Percentiles rank a stretch among this genome's conserved stretches.
Evolutionary conservation across 64 coral and sea anemone species (phyloP).

Genomic region (Orbicella faveolata): DNA sequence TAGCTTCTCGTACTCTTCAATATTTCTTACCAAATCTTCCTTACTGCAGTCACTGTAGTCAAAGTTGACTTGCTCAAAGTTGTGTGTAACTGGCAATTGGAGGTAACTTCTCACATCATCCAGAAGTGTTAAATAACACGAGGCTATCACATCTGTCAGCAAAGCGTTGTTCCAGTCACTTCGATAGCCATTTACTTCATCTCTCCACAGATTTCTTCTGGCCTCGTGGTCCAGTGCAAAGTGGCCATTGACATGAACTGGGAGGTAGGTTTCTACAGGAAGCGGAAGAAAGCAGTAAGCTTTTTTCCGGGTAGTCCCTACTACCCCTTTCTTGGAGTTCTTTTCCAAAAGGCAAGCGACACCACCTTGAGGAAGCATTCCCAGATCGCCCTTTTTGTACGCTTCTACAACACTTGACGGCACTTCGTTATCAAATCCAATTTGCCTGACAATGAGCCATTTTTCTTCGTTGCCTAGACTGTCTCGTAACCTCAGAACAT

Average conservation of each 20-base stretch:
- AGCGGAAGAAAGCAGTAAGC: conserved; percentile 83
- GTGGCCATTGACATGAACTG: conserved; percentile 83
- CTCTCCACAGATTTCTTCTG: conserved; percentile 58
- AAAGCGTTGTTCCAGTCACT: conserved; percentile 65
- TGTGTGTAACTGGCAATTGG: conserved; percentile 13
- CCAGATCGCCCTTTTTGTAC: conserved; percentile 46
- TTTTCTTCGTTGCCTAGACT: conserved; percentile 10
- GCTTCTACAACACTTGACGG: conserved; percentile 2
- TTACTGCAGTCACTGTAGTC: conserved; percentile 10
- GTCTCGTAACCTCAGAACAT: conserved; percentile 52
- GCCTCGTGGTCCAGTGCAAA: conserved; percentile 63
- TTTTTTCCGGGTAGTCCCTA: neutral
- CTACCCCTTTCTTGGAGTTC: too few relatives aligned
- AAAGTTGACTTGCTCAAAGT: neutral
- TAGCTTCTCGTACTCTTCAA: neutral
- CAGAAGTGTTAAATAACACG: conserved; percentile 72
- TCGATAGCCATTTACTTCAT: conserved; percentile 13
- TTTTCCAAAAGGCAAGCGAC: conserved; percentile 36
- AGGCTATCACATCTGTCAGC: conserved; percentile 61
- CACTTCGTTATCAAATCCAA: conserved; percentile 54
- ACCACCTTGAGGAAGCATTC: conserved; percentile 72
- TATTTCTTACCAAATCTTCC: neutral
- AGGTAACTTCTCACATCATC: conserved; percentile 51
- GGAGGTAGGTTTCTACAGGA: conserved; percentile 57
- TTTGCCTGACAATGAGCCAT: conserved; percentile 69